Conservation (phyloP, 2,797 vertebrate genomes). For the Gymnopithys bicolor region DNA sequence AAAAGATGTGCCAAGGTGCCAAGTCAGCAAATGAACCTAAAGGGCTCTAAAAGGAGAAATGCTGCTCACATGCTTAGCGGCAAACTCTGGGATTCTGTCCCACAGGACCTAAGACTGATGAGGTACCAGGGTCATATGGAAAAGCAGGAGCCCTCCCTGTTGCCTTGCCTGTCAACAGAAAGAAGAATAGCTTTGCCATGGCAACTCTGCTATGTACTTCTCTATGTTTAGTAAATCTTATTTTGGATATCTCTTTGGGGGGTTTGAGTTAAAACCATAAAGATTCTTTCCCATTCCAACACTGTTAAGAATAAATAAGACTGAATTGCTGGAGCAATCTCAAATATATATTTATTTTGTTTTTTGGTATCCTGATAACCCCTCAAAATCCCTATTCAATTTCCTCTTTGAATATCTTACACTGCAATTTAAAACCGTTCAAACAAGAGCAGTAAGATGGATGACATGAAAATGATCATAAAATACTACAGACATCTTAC, state of each 20-base stretch:
- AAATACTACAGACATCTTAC: background rate
- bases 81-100: background rate
- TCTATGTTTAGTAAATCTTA: background rate
- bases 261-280: background rate
- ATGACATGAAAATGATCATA: background rate
- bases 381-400: background rate
- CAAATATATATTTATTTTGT: background rate
- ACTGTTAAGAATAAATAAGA: background rate
- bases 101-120: background rate
- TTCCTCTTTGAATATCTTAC: background rate
- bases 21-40: background rate
- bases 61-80: background rate
- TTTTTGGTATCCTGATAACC: background rate
- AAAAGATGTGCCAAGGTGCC: background rate
- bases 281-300: background rate
- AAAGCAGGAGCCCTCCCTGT: background rate
- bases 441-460: background rate
- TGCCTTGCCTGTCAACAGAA: background rate
- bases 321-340: background rate
- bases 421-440: background rate
- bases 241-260: background rate
- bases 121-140: background rate
- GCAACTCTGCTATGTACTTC: background rate
- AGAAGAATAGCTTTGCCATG: conserved; percentile 13
- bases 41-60: background rate